Base-by-base conservation (phyloP, 2,113 vertebrate genomes). In the Oryzias curvinotus region DNA sequence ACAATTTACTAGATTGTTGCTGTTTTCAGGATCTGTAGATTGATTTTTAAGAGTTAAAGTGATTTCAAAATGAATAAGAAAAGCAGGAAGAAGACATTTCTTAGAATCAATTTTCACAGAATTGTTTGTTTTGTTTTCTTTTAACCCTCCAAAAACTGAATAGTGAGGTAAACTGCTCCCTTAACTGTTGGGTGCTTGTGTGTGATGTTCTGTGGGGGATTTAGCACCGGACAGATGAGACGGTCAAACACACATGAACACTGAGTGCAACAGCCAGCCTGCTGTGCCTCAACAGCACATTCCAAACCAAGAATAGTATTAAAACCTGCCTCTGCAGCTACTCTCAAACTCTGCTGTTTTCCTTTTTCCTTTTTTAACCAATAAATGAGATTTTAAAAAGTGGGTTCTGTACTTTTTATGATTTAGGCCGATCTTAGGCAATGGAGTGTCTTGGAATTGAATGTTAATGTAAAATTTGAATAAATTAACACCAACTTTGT, bases 271-370 rank as follows among this genome's bases (percentile, higher is more conserved):
- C 48, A 23, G 59, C 62, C 69, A 50, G 52, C 64, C 77, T 73
- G 68, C 68, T 80, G 60, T 77, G 77, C 82, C 73, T 75, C 74
- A 77, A 16, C 80, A 65, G 77, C 77, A 88, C 82, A 88, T 87
- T 88, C 83, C 79, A 57, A 21, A 76, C 72, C 75, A 81, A 60
- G 72, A 90, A 84, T 87, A 86, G 81, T 80, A 78, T 83, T 78
- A 75, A 88, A 77, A 21, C 52, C 77, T 81, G 85, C 53, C 76
- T 59, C 57, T 79, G 55, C 70, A 53, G 47, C 64, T 54, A 45
- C 67, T 30, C 54, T 73, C 75, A 26, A 42, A 4, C 69, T 57
- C 51, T 52, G 14, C 18, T 21, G 5, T 42, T 10, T 23, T 30
- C 28, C 4, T 6, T 45, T 7, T 48, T 44, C 50, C 23, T 21